Base-by-base conservation (phyloP, 2,797 vertebrate species). In the Esox masquinongy region DNA sequence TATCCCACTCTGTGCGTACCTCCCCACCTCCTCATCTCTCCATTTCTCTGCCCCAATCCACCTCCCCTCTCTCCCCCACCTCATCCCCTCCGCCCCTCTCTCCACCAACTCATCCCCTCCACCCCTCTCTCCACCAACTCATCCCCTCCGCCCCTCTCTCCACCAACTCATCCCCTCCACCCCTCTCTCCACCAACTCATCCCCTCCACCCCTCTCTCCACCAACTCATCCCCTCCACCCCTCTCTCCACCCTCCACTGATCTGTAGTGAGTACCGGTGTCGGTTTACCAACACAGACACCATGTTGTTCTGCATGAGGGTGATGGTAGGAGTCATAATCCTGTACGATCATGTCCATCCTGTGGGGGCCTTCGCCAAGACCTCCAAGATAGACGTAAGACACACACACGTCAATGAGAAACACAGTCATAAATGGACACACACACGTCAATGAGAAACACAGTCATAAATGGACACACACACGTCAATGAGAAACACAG, bases 301-400 rank as follows among this genome's bases (percentile, higher is more conserved):
- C 59, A 96, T 96, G 90, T 92, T 97, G 80, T 97, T 97, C 95
- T 97, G 96, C 84, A 97, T 97, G 96, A 87, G 96, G 84, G 96
- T 97, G 87, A 97, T 97, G 96, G 96, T 97, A 0, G 96, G 96
- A 0, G 96, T 97, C 92, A 97, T 97, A 88, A 97, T 97, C 81
- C 95, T 97, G 83, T 97, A 97, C 0, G 96, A 97, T 88, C 96
- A 97, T 0, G 96, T 97, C 73, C 96, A 97, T 82, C 96, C 96
- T 0, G 96, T 97, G 59, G 96, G 96, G 74, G 96, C 96, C 81
- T 97, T 97, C 0, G 96, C 96, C 29, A 97, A 97, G 92, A 96
- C 96, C 85, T 97, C 96, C 86, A 97, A 97, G 92, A 97, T 97
- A 0, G 96, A 97, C 0, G 96, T 97, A 91, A 95, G 96, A 85